phyloP scores from a whole-genome alignment of 2,888 invertebrate genomes.

The Crossocerus cetratus region DNA sequence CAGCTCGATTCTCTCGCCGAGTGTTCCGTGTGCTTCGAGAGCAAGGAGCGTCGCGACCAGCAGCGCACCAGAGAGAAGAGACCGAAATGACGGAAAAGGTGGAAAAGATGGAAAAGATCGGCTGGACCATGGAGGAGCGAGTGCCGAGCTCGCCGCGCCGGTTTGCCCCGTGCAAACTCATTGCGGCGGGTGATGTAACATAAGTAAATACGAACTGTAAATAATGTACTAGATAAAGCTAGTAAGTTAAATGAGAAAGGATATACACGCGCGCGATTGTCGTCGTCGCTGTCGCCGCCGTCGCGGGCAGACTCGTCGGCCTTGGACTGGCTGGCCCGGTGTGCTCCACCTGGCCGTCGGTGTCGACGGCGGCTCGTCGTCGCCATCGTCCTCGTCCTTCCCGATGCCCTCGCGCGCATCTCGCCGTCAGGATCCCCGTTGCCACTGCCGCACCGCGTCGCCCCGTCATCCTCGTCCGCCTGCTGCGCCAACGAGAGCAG shows the following conservation, averaged over 20 bases:
- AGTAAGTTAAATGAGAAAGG: slow-evolving; percentile 68
- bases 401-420: neutral
- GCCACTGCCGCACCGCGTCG: neutral
- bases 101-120: neutral
- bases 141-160: slow-evolving; percentile 51
- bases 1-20: no score
- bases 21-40: no score
- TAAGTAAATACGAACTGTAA: slow-evolving; percentile 77
- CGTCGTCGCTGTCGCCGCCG: slow-evolving; percentile 50
- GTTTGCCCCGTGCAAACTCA: slow-evolving; percentile 69
- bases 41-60: no score
- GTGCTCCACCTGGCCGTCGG: slow-evolving; percentile 36
- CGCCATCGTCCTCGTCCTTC: slow-evolving; percentile 4
- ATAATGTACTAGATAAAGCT: slow-evolving; percentile 75
- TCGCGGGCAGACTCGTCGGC: slow-evolving; percentile 53
- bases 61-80: slow-evolving; percentile 25
- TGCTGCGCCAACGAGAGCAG: no score
- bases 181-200: slow-evolving; percentile 73
- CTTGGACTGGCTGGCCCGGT: slow-evolving; percentile 19
- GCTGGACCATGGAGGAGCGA: slow-evolving; percentile 49
- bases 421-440: neutral
- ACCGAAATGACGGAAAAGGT: slow-evolving; percentile 33
- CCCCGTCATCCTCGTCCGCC: neutral
- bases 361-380: slow-evolving; percentile 34
- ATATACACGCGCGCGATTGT: slow-evolving; percentile 24